Conservation (phyloP, 2,888 invertebrate genomes). For the Drosophila maculinotata region DNA sequence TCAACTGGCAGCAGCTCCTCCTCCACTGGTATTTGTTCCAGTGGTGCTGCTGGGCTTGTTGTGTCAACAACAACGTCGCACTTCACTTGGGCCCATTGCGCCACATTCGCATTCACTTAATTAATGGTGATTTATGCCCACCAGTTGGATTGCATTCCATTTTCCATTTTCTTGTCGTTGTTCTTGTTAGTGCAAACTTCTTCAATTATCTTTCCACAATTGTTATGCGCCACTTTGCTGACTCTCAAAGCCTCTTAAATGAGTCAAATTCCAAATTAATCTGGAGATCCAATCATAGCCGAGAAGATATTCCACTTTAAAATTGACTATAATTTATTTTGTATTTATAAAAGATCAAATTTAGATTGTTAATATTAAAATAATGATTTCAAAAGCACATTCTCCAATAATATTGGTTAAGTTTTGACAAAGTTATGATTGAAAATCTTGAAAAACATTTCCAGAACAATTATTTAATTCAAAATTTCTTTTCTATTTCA, state of each 20-base stretch:
- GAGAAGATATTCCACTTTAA: background rate
- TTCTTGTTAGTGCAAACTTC: conserved; percentile 35
- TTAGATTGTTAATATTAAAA: too few relatives aligned
- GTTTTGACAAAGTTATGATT: background rate
- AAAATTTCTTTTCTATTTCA: conserved; percentile 11
- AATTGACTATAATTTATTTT: background rate
- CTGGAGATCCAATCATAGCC: background rate
- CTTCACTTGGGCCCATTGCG: conserved; percentile 57
- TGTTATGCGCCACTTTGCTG: conserved; percentile 21
- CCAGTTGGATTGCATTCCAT: conserved; percentile 33
- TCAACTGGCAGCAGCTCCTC: conserved; percentile 11
- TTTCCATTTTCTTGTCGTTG: background rate
- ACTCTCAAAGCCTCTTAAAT: conserved; percentile 9
- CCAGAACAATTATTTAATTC: background rate
- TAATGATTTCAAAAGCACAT: too few relatives aligned
- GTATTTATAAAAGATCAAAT: too few relatives aligned
- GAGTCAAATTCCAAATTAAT: conserved; percentile 3
- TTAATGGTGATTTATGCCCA: conserved; percentile 77
- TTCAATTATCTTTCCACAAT: conserved; percentile 64
- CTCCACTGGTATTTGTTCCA: background rate
- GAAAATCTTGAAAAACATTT: too few relatives aligned
- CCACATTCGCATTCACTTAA: conserved; percentile 54
- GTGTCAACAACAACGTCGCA: conserved; percentile 64
- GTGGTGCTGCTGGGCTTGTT: conserved; percentile 40
- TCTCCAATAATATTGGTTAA: too few relatives aligned